phyloP scores from a whole-genome alignment of 35 echinoderm and acorn worm genomes.

The Apostichopus japonicus region DNA sequence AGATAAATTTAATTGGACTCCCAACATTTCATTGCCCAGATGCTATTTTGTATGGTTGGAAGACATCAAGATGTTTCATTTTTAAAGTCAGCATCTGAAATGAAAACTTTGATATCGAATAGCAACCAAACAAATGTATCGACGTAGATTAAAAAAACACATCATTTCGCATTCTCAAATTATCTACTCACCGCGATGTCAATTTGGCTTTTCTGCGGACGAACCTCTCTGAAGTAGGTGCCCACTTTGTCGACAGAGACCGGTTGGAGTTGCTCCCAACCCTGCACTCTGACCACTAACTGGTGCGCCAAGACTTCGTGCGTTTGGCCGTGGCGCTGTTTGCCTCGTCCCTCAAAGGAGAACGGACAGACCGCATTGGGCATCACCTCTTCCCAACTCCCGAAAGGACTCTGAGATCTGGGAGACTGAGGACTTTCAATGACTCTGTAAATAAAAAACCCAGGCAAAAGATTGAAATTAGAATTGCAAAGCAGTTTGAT shows the following conservation, averaged over 20 bases:
- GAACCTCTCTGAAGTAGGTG: conserved; percentile 80
- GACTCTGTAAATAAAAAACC: conserved; percentile 54
- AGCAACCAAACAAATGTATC: too few species aligned
- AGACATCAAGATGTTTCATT: too few species aligned
- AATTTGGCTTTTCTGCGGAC: conserved; percentile 71
- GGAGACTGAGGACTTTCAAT: conserved; percentile 27
- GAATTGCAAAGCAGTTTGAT: too few species aligned
- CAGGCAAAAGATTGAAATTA: too few species aligned
- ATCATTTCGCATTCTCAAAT: too few species aligned
- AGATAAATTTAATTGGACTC: too few species aligned
- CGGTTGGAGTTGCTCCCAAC: conserved; percentile 83
- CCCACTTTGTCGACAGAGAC: conserved; percentile 98
- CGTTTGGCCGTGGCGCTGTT: conserved; percentile 88
- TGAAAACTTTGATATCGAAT: too few species aligned
- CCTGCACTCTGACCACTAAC: conserved; percentile 86
- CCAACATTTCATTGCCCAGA: too few species aligned
- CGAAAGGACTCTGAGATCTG: conserved; percentile 45
- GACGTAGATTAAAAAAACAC: too few species aligned
- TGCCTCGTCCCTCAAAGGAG: conserved; percentile 89
- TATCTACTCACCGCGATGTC: conserved; percentile 73
- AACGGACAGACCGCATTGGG: conserved; percentile 75
- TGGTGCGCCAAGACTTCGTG: conserved; percentile 87
- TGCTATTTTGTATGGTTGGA: too few species aligned
- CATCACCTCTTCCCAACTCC: conserved; percentile 81
- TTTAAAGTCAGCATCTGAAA: too few species aligned